A percentile compares a stretch with the other conserved stretches of the same genome.
phyloP scores from a whole-genome alignment of 2,888 invertebrate species.

The Hartigia nigra region DNA sequence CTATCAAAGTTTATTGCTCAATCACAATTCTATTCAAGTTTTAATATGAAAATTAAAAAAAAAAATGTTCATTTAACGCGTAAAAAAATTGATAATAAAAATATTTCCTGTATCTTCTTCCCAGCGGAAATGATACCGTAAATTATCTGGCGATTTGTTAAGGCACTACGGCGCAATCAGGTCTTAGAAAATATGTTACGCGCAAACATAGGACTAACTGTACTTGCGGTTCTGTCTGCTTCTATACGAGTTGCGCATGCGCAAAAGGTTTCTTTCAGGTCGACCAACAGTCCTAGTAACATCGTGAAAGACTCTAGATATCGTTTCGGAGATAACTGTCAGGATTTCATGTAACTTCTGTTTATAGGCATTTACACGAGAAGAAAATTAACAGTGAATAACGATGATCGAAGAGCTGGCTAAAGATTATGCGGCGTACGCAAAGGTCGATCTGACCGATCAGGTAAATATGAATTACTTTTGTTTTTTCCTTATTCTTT shows the following conservation, averaged over 20 bases:
- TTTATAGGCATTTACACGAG: not conserved
- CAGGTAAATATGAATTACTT: conserved; percentile 45
- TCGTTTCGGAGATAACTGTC: not conserved
- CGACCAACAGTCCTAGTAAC: not conserved
- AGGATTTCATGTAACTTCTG: not conserved
- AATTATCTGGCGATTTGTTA: too few relatives aligned
- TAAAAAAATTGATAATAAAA: not conserved
- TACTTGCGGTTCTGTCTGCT: not conserved
- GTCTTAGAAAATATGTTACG: not conserved
- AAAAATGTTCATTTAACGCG: not conserved
- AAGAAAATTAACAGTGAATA: not conserved
- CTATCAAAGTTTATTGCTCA: not conserved
- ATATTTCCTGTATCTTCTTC: not conserved
- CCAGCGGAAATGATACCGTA: not conserved
- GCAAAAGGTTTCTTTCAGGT: not conserved
- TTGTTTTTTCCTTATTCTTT: not conserved
- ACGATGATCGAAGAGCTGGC: conserved; percentile 55
- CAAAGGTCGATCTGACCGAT: conserved; percentile 51
- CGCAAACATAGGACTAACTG: not conserved
- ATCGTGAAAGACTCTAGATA: not conserved
- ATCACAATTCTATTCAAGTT: not conserved
- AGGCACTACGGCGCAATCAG: not conserved
- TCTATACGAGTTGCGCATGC: not conserved
- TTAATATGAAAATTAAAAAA: too few relatives aligned
- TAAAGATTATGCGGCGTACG: conserved; percentile 56